Percentiles rank a stretch among this genome's conserved stretches.
Conservation (phyloP, 2,797 vertebrate genomes). For the Scolopax rusticola region DNA sequence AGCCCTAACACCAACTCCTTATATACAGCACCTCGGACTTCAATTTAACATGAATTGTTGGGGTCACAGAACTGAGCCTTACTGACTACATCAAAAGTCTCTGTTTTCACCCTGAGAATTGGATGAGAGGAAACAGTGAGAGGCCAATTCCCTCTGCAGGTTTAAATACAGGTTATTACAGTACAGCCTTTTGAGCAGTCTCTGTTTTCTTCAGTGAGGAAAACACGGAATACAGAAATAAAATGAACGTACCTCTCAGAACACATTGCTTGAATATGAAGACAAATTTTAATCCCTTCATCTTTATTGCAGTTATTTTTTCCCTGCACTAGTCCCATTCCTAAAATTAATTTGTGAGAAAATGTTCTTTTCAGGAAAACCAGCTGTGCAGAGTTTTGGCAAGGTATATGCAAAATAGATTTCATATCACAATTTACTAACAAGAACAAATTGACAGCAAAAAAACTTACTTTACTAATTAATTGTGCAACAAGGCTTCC, state of each 20-base stretch:
- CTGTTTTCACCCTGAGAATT: not conserved
- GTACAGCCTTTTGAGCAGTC: not conserved
- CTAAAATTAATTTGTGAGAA: slow-evolving; percentile 35
- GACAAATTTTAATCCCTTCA: slow-evolving; percentile 13
- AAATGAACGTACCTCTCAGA: not conserved
- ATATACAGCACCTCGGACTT: not conserved
- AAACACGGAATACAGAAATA: not conserved
- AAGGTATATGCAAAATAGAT: slow-evolving; percentile 34
- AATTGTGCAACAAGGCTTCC: slow-evolving; percentile 52
- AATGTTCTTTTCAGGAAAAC: slow-evolving; percentile 54
- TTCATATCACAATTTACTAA: slow-evolving; percentile 25
- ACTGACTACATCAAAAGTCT: not conserved
- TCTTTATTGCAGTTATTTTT: not conserved
- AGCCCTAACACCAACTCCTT: not conserved
- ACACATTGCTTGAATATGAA: not conserved
- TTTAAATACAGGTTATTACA: not conserved
- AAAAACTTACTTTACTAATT: slow-evolving; percentile 51
- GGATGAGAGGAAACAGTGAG: not conserved
- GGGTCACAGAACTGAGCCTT: not conserved
- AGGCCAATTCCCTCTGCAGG: not conserved
- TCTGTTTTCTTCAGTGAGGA: not conserved
- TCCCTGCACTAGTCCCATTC: not conserved
- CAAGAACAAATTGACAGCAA: slow-evolving; percentile 39
- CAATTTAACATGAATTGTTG: fast-evolving
- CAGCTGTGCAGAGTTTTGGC: not conserved